Base-by-base conservation (phyloP, 1,140 invertebrate genomes). In the Melanaphis sacchari region DNA sequence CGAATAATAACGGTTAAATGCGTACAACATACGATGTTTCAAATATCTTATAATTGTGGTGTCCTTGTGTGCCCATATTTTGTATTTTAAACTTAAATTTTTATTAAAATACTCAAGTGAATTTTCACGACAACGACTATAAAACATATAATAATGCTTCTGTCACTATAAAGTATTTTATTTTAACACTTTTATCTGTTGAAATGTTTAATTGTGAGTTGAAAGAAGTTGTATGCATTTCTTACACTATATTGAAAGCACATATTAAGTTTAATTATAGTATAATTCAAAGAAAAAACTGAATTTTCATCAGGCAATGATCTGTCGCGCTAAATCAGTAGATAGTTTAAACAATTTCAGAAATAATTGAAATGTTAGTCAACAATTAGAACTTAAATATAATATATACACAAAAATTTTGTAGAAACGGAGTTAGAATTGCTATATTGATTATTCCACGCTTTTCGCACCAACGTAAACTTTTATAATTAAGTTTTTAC, bases 211-310 rank as follows among this genome's bases (percentile, higher is more conserved):
- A n/a, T 76, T 66, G 26, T 66, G 31, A 66, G 54, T 66, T 76
- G 59, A 76, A 76, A 76, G 59, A 76, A 76, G 59, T 76, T n/a
- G 31, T 76, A 76, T 76, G 59, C 15, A 5, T n/a, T n/a, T 76
- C 11, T 26, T n/a, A n/a, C 26, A 59, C 11, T 59, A 6, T 26
- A 31, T n/a, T 76, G 15, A 76, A 76, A n/a, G 59, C 31, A n/a
- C n/a, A n/a, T 76, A 76, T 76, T n/a, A 76, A n/a, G 59, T 76
- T 76, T n/a, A 76, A 31, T 76, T 76, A n/a, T n/a, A 76, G 36
- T 11, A 82, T 8, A 24, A 40, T 24, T 40, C 82, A 31, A 87
- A 41, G 87, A 52, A 22, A 31, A 88, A 88, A 88, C 87, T 52
- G 43, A 88, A 88, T 31, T 31, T 88, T 88, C 46, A n/a, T 6